Conservation (phyloP, 2,888 invertebrate species). For the Danaus chrysippus region DNA sequence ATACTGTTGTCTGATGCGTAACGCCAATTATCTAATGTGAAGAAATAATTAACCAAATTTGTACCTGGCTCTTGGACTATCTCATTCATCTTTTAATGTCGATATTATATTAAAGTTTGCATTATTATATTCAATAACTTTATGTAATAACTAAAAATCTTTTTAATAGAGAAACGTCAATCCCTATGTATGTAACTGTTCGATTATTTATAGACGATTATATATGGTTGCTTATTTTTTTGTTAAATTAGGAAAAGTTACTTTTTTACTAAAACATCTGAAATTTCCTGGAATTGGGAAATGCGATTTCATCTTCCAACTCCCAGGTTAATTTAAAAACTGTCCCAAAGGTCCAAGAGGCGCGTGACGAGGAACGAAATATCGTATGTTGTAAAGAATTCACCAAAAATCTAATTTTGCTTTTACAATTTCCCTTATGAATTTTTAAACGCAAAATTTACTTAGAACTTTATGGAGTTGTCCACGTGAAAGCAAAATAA, state of each 20-base stretch:
- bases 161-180: no score
- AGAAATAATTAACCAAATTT: no score
- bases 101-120: no score
- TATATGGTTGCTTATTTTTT: neutral
- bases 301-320: constrained; percentile 45
- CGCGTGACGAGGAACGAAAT: constrained; percentile 48
- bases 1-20: no score
- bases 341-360: constrained; percentile 36
- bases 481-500: constrained; percentile 11
- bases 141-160: no score
- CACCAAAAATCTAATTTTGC: constrained; percentile 38
- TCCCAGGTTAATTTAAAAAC: constrained; percentile 53
- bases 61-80: no score
- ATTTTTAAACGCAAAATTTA: constrained; percentile 36
- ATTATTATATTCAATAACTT: no score
- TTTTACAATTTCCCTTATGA: constrained; percentile 31
- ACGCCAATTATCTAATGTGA: no score
- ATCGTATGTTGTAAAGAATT: constrained; percentile 39
- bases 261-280: constrained; percentile 18
- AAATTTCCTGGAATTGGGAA: constrained; percentile 31
- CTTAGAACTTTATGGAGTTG: constrained; percentile 19
- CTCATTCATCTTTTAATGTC: no score
- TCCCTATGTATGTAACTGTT: no score
- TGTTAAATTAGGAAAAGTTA: constrained; percentile 2
- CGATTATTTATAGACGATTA: no score